Conservation (phyloP, 2,113 vertebrate species). For the Meles meles region DNA sequence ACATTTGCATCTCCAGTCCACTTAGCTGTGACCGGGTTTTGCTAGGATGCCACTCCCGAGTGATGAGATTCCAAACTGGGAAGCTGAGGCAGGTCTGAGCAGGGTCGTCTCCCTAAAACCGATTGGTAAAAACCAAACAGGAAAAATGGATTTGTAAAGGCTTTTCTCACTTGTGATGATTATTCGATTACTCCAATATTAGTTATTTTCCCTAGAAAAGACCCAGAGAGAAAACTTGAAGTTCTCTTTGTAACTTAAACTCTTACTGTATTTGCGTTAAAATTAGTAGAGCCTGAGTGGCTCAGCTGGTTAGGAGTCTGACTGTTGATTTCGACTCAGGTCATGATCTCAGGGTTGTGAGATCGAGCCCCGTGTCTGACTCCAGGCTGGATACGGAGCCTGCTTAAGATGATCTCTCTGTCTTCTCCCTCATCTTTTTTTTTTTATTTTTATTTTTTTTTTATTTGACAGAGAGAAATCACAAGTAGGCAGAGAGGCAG, state of each 20-base stretch:
- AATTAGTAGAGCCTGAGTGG: background rate
- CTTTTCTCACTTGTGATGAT: background rate
- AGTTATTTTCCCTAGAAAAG: background rate
- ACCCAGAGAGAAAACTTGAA: background rate
- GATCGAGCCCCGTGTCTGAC: background rate
- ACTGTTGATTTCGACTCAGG: background rate
- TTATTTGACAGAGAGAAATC: no score
- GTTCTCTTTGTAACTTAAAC: background rate
- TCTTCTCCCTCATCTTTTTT: background rate
- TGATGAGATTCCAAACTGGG: background rate
- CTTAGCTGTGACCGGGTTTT: background rate
- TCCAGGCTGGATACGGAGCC: background rate
- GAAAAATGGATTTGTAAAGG: background rate
- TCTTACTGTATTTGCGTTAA: background rate
- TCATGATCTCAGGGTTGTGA: background rate
- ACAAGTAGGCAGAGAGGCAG: no score
- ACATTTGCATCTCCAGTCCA: background rate
- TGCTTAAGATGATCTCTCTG: background rate
- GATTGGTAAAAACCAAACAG: background rate
- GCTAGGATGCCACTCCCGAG: background rate
- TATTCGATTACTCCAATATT: background rate
- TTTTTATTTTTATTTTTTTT: no score
- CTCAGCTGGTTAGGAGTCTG: background rate
- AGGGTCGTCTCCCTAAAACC: background rate
- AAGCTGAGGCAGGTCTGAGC: background rate